Conservation (phyloP, 2,888 invertebrate genomes). For the Glyphotaelius pellucidus region DNA sequence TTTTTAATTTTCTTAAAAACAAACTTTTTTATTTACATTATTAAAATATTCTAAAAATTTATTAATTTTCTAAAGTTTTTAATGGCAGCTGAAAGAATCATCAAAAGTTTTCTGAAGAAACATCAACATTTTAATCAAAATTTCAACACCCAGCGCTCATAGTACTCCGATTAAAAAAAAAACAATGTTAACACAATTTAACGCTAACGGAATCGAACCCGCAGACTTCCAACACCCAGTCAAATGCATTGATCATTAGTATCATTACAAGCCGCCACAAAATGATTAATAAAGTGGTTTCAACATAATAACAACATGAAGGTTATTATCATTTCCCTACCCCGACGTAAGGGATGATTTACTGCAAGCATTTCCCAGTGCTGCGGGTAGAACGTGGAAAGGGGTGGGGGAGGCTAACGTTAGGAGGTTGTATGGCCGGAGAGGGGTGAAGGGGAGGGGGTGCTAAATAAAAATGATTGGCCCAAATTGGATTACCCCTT, state of each 20-base stretch:
- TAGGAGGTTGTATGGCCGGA: conserved; percentile 17
- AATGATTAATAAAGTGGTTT: neutral
- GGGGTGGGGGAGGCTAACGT: conserved; percentile 16
- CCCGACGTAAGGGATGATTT: neutral
- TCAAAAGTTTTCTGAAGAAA: neutral
- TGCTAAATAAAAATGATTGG: conserved; percentile 65
- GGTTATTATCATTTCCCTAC: conserved; percentile 2
- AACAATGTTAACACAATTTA: no score
- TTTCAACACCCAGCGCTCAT: neutral
- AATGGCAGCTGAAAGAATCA: neutral
- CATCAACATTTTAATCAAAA: neutral
- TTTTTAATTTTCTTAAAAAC: no score
- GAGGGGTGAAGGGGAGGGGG: conserved; percentile 46
- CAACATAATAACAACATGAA: neutral
- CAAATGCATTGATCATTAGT: neutral
- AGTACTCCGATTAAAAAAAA: no score
- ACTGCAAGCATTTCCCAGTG: neutral
- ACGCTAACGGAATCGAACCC: neutral
- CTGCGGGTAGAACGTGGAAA: conserved; percentile 19
- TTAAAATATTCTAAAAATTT: no score
- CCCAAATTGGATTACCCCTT: conserved; percentile 64
- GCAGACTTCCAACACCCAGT: neutral
- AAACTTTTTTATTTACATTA: no score
- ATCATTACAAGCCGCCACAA: neutral
- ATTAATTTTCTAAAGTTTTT: neutral